Conservation (phyloP, 1,140 invertebrate species). For the Phortica variegata region DNA sequence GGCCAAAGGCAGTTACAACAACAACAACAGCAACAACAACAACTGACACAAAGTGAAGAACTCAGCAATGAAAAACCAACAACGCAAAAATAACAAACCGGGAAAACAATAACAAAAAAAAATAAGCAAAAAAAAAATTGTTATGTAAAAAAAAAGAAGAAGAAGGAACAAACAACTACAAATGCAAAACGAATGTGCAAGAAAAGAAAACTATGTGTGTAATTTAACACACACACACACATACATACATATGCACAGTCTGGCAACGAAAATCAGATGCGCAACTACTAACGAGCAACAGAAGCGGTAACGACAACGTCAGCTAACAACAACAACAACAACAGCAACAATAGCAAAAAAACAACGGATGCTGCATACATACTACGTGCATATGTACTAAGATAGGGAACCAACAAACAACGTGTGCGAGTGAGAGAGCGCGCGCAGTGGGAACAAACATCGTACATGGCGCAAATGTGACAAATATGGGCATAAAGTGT, state of each 20-base stretch:
- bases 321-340: constrained; percentile 14
- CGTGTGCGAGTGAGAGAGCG: not conserved
- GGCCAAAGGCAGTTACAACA: constrained; percentile 38
- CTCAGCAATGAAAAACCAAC: no score
- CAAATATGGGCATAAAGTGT: constrained; percentile 55
- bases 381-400: no score
- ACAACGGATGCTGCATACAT: constrained; percentile 34
- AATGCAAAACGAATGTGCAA: no score
- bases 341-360: constrained; percentile 17
- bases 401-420: no score
- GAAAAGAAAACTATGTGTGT: no score
- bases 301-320: constrained; percentile 18
- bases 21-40: constrained; percentile 25
- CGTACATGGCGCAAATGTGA: constrained; percentile 53
- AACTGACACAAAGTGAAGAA: no score
- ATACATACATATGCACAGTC: constrained; percentile 23
- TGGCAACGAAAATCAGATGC: constrained; percentile 44
- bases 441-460: not conserved
- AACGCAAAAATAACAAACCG: constrained; percentile 45
- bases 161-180: no score
- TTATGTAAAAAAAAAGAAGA: no score
- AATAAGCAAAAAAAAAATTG: not conserved
- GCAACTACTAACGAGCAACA: constrained; percentile 42
- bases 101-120: not conserved
- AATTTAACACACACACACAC: no score